Percentiles rank a stretch among this genome's conserved stretches.
Conservation (phyloP, 35 echinoderm and acorn worm genomes). For the Patiria miniata region DNA sequence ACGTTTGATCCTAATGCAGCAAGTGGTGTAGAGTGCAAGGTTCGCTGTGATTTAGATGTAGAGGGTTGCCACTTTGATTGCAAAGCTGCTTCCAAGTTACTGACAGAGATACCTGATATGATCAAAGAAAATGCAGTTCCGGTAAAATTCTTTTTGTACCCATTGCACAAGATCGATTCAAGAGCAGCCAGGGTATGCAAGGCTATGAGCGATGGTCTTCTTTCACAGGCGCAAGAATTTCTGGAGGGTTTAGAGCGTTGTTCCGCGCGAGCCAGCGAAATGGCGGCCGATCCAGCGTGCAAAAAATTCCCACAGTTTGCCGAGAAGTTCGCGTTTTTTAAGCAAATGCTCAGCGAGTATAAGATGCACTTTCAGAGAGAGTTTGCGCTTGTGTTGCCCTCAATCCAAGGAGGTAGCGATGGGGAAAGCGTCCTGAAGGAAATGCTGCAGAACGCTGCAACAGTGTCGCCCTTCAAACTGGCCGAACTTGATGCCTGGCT, state of each 20-base stretch:
- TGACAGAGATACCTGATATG: neutral
- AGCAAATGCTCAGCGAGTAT: neutral
- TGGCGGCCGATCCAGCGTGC: neutral
- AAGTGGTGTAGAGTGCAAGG: neutral
- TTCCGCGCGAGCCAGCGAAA: neutral
- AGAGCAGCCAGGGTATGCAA: slow-evolving; percentile 5
- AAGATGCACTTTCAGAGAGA: neutral
- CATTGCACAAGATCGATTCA: slow-evolving; percentile 5
- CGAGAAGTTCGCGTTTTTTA: neutral
- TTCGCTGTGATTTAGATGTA: neutral
- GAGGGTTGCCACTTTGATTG: neutral
- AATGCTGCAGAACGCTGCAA: neutral
- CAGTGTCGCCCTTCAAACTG: neutral
- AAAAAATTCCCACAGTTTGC: neutral
- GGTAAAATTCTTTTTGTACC: neutral
- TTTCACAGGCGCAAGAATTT: neutral
- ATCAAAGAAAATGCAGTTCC: neutral
- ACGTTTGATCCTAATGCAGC: neutral
- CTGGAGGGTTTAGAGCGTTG: neutral
- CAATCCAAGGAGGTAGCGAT: neutral
- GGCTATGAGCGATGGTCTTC: neutral
- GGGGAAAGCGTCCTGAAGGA: neutral
- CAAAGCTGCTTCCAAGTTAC: neutral
- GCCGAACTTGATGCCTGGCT: neutral
- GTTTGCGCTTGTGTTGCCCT: neutral